Evolutionary conservation across 2,113 vertebrate species (phyloP).

Genomic region (Tyto alba): DNA sequence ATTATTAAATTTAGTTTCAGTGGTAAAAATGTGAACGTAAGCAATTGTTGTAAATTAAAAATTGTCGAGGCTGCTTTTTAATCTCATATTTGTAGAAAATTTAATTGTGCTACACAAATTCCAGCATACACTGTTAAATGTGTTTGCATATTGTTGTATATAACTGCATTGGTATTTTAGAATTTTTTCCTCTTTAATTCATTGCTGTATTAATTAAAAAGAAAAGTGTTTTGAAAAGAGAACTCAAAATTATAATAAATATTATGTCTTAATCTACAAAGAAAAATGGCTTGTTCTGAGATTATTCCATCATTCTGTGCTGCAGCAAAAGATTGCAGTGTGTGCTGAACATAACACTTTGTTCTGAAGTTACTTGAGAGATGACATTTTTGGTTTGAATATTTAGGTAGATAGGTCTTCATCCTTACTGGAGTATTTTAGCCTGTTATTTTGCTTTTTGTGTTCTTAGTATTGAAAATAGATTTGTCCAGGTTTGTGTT

Average conservation of each 20-base stretch:
- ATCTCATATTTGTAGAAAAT: not conserved
- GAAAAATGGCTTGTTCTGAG: not conserved
- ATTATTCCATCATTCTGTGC: not conserved
- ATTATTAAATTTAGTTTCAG: not conserved
- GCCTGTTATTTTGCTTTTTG: not conserved
- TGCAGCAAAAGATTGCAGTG: not conserved
- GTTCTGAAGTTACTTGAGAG: not conserved
- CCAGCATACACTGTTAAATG: not conserved
- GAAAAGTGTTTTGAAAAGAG: not conserved
- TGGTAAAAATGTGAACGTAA: not conserved
- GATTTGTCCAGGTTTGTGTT: not conserved
- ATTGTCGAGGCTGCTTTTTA: not conserved
- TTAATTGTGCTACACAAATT: not conserved
- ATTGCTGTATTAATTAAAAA: not conserved
- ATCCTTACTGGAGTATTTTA: not conserved
- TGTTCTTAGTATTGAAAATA: not conserved
- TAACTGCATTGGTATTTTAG: not conserved
- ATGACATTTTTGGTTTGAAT: not conserved
- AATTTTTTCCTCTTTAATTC: not conserved
- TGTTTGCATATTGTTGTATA: not conserved
- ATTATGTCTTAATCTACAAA: not conserved
- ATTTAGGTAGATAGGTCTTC: not conserved
- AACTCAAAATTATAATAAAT: not conserved
- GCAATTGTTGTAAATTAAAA: not conserved
- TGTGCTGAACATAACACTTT: not conserved